Conservation (phyloP, 2,888 invertebrate species). For the Oscheius myriophilus region DNA sequence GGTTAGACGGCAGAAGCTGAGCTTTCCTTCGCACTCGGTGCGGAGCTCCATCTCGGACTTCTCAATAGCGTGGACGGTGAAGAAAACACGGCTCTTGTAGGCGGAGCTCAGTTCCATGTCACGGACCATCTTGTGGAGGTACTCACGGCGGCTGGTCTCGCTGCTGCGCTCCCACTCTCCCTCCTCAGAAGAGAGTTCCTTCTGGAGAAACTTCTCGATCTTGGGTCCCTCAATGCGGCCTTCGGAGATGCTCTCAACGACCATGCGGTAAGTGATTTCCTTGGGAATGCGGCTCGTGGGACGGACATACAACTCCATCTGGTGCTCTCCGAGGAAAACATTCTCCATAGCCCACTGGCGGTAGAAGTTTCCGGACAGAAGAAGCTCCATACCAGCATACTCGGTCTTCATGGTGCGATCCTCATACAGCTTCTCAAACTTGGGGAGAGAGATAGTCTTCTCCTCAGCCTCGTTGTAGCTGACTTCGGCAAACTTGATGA, state of each 20-base stretch:
- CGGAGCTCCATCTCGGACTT: constrained; percentile 35
- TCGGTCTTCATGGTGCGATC: constrained; percentile 37
- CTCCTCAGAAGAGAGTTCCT: constrained; percentile 9
- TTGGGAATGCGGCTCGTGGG: constrained; percentile 15
- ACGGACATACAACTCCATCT: constrained; percentile 14
- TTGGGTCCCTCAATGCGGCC: constrained; percentile 25
- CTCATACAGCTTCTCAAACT: constrained; percentile 39
- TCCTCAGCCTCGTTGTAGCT: constrained; percentile 53
- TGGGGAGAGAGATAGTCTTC: constrained; percentile 49
- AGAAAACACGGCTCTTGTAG: constrained; percentile 31
- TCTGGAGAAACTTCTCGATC: constrained; percentile 19
- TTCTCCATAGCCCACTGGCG: constrained; percentile 42
- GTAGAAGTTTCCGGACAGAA: constrained; percentile 47
- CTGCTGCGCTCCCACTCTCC: constrained; percentile 23
- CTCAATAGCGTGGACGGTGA: constrained; percentile 36
- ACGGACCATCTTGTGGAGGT: constrained; percentile 35
- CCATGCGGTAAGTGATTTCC: constrained; percentile 28
- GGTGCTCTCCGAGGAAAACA: constrained; percentile 37
- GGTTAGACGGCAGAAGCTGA: constrained; percentile 38
- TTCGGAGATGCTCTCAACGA: constrained; percentile 3
- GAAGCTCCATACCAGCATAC: constrained; percentile 44
- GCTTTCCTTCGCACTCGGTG: constrained; percentile 34
- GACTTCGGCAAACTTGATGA: constrained; percentile 20
- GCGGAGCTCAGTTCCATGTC: constrained; percentile 35
- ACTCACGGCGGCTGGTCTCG: constrained; percentile 20